Percentiles rank a stretch among this genome's conserved stretches.
These are phyloP conservation scores for Conger conger DNA, from an alignment of 2,113 vertebrate genomes.

Conservation along the genomic window DNA sequence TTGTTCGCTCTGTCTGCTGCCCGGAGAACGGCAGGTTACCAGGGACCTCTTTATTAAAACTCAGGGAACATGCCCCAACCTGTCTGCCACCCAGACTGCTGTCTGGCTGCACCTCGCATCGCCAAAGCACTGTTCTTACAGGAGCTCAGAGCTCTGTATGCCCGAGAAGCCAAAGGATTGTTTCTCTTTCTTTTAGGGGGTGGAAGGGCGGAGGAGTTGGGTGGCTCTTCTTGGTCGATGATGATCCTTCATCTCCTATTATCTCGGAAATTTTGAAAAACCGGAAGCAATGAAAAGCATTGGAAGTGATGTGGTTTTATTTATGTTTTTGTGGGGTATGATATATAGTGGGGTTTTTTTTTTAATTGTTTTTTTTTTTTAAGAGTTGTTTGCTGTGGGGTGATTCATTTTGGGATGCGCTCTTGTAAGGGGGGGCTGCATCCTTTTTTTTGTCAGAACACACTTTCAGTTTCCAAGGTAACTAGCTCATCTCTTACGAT, in stretches of 20 bases:
- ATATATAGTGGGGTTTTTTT: neutral
- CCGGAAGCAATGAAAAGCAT: neutral
- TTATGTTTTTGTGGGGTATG: neutral
- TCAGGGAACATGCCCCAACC: conserved; percentile 17
- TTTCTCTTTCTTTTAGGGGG: neutral
- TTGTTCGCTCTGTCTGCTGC: neutral
- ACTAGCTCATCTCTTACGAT: neutral
- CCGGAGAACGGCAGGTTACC: neutral
- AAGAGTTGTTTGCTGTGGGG: neutral
- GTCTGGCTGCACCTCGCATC: neutral
- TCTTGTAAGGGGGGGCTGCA: neutral
- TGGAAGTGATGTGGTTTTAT: neutral
- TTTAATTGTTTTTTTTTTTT: neutral
- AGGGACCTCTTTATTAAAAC: conserved; percentile 5
- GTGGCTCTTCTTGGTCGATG: neutral
- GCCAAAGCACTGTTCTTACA: neutral
- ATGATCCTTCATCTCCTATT: neutral
- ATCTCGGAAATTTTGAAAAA: neutral
- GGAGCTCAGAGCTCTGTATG: neutral
- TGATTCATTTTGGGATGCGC: neutral
- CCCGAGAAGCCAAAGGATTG: neutral
- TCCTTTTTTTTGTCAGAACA: neutral
- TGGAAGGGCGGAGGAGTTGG: neutral
- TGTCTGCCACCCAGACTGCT: neutral
- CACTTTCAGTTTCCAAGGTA: neutral